Base-by-base conservation (phyloP, 2,113 vertebrate species). In the Rhinopomastus cyanomelas region DNA sequence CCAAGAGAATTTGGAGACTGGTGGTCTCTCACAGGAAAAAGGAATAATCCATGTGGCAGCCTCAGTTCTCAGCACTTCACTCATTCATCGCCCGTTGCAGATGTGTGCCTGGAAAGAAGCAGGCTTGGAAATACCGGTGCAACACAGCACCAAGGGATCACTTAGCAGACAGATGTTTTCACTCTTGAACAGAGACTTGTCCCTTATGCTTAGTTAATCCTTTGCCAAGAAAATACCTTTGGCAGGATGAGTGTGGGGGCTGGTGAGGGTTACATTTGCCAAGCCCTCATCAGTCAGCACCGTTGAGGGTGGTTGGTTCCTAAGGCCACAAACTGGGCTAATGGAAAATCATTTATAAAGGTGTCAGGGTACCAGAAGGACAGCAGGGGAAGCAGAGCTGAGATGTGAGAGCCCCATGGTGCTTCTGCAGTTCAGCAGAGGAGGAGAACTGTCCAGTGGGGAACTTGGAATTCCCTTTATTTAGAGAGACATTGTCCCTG, bases 81-180 rank as follows among this genome's bases (percentile, higher is more conserved):
- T n/a, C n/a, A 0, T 49, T 34, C 1, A 1, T 20, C 8, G 4
- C 44, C 44, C n/a, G 13, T 26, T 26, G 37, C 32, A n/a, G 18
- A 18, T 4, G 13, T 18, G 25, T 39, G 32, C 6, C 4, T 14
- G 8, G 49, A 57, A 52, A 21, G 42, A 51, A 78, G 32, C n/a
- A 67, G 27, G 20, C 25, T 46, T 57, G 52, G 59, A 46, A 61
- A 49, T 16, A 23, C 2, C 10, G 21, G 25, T 53, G 36, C 44
- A 48, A 39, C 1, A 2, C 0, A 1, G 21, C 69, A 25, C 32
- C 13, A 27, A 49, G 42, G 62, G 48, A 6, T 26, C 26, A 56
- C 30, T 51, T 30, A 56, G 1, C 20, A 74, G 62, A 12, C 23
- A 62, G 29, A 25, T 22, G 18, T 14, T 57, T 84, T 75, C 32